Evolutionary conservation across 2,888 invertebrate species (phyloP).

Genomic region (Ptycholaimellus sp.): DNA sequence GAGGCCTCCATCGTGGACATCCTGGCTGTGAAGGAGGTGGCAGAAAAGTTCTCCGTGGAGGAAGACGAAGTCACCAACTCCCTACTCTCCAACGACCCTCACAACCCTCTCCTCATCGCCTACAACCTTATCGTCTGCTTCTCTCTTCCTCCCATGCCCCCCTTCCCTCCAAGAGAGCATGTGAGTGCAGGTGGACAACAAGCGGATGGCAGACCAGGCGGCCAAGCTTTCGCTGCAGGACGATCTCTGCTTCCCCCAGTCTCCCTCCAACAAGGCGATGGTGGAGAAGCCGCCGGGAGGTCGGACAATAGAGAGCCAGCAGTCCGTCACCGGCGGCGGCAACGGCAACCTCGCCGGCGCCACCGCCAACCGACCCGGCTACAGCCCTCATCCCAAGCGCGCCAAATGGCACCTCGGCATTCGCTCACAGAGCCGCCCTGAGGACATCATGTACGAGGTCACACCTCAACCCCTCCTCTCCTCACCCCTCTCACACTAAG

Average conservation of each 20-base stretch:
- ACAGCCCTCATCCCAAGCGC: slow-evolving; percentile 40
- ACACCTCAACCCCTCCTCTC: too few relatives aligned
- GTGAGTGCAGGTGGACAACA: too few relatives aligned
- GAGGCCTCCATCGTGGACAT: slow-evolving; percentile 88
- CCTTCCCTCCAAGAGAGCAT: too few relatives aligned
- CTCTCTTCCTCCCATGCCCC: too few relatives aligned
- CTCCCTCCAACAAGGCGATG: too few relatives aligned
- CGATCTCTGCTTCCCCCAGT: slow-evolving; percentile 63
- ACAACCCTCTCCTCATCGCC: slow-evolving; percentile 83
- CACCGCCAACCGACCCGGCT: neutral
- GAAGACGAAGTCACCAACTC: slow-evolving; percentile 77
- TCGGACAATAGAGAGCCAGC: too few relatives aligned
- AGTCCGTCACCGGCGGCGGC: too few relatives aligned
- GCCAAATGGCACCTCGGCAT: slow-evolving; percentile 94
- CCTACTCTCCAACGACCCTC: slow-evolving; percentile 70
- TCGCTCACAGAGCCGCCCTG: slow-evolving; percentile 84
- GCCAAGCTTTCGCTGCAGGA: slow-evolving; percentile 34
- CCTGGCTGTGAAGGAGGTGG: slow-evolving; percentile 68
- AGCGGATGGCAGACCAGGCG: slow-evolving; percentile 56
- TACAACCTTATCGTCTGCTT: slow-evolving; percentile 89
- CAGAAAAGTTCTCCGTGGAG: slow-evolving; percentile 65
- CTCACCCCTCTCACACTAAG: too few relatives aligned
- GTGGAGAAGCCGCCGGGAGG: too few relatives aligned
- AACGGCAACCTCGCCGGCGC: slow-evolving; percentile 9
- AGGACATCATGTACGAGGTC: slow-evolving; percentile 98